phyloP scores from a whole-genome alignment of 2,888 invertebrate genomes.

The Oligia strigilis region DNA sequence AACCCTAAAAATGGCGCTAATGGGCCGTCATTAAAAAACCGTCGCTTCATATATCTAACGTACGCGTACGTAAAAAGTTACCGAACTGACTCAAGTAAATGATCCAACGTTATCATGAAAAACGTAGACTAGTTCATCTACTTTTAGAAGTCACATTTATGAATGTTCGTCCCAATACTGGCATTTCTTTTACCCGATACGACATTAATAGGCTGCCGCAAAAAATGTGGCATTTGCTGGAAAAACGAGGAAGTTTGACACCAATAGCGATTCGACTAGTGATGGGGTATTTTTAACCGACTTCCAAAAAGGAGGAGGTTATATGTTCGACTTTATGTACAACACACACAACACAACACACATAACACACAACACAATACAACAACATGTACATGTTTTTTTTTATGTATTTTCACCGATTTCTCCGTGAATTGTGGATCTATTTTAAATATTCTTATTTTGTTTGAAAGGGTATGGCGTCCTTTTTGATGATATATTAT shows the following conservation, averaged over 20 bases:
- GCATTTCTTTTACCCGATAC: slow-evolving; percentile 29
- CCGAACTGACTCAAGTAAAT: slow-evolving; percentile 22
- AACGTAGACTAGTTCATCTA: not conserved
- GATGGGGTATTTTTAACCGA: slow-evolving; percentile 24
- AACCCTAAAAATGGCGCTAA: not conserved
- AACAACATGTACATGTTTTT: too few relatives aligned
- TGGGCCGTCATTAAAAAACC: slow-evolving; percentile 3
- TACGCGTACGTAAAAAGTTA: slow-evolving; percentile 19
- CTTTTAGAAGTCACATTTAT: slow-evolving; percentile 33
- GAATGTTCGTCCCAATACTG: slow-evolving; percentile 36
- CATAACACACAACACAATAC: too few relatives aligned
- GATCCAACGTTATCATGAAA: slow-evolving; percentile 17
- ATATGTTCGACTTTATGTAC: too few relatives aligned
- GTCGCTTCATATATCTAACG: not conserved
- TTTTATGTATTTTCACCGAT: too few relatives aligned
- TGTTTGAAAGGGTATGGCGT: too few relatives aligned
- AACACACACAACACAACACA: too few relatives aligned
- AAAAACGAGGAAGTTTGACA: slow-evolving; percentile 53
- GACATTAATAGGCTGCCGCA: slow-evolving; percentile 50
- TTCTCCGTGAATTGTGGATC: too few relatives aligned
- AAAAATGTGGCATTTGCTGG: slow-evolving; percentile 46
- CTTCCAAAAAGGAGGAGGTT: too few relatives aligned
- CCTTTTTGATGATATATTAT: too few relatives aligned
- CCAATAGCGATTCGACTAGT: slow-evolving; percentile 45
- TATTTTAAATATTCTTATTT: too few relatives aligned